Percentiles rank a stretch among this genome's conserved stretches.
These are phyloP conservation scores for Tinea pellionella DNA, from an alignment of 2,888 invertebrate species.

Conservation along the genomic window DNA sequence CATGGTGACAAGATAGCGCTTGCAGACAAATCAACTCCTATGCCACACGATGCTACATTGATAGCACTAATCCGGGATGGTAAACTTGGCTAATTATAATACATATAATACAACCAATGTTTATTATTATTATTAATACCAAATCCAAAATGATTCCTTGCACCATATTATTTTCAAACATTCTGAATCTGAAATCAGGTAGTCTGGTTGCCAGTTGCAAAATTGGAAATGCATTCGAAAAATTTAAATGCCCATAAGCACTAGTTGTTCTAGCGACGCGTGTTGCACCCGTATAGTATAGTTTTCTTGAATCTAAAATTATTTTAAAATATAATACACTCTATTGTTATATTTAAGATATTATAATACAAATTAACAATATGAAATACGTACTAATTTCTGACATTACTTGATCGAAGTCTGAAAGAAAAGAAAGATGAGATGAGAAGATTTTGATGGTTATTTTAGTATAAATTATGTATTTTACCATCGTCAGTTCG, in stretches of 20 bases:
- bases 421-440: slow-evolving; percentile 29
- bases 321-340: slow-evolving; percentile 5
- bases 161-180: slow-evolving; percentile 76
- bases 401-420: slow-evolving; percentile 27
- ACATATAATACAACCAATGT: too few species aligned
- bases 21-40: too few species aligned
- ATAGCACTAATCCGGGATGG: too few species aligned
- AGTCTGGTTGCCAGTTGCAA: slow-evolving; percentile 71
- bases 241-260: slow-evolving; percentile 37
- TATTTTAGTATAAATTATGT: too few species aligned
- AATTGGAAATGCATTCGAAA: slow-evolving; percentile 74
- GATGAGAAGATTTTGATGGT: neutral
- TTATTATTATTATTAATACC: slow-evolving; percentile 45
- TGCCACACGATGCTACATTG: too few species aligned
- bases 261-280: slow-evolving; percentile 26
- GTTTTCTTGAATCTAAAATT: slow-evolving; percentile 33
- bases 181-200: slow-evolving; percentile 75
- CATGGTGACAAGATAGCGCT: too few species aligned
- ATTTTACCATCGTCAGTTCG: neutral
- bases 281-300: slow-evolving; percentile 44
- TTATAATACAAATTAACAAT: neutral
- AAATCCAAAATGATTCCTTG: slow-evolving; percentile 68
- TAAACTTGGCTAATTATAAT: too few species aligned
- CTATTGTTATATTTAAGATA: neutral
- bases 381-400: slow-evolving; percentile 37